Evolutionary conservation across 2,113 vertebrate species (phyloP).

Genomic region (Etia nguti): DNA sequence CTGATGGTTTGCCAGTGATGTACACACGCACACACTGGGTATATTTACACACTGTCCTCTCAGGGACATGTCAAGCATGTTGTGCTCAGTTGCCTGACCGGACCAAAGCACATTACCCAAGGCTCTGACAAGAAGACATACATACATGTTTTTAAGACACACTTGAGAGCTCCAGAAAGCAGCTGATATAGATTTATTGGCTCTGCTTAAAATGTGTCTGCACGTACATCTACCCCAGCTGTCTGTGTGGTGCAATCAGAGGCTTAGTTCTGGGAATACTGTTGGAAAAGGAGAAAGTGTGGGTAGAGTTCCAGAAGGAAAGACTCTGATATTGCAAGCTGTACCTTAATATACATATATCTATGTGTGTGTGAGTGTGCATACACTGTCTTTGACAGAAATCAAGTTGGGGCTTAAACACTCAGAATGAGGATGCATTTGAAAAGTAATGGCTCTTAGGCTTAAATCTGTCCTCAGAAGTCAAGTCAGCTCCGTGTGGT

Average conservation of each 20-base stretch:
- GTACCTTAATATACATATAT: not conserved
- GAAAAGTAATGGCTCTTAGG: not conserved
- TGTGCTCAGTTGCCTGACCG: not conserved
- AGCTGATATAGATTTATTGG: slow-evolving; percentile 53
- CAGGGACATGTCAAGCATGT: not conserved
- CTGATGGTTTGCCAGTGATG: not conserved
- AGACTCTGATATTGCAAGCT: slow-evolving; percentile 28
- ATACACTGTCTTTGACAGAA: not conserved
- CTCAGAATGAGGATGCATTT: not conserved
- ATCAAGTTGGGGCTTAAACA: not conserved
- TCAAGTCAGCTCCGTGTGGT: not conserved
- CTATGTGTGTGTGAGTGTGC: not conserved
- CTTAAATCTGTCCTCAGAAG: not conserved
- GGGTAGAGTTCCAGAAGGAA: slow-evolving; percentile 25
- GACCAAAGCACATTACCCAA: slow-evolving; percentile 30
- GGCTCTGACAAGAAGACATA: slow-evolving; percentile 28
- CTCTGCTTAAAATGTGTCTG: slow-evolving; percentile 51
- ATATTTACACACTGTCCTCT: not conserved
- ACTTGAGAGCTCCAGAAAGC: slow-evolving; percentile 37
- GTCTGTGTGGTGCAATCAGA: slow-evolving; percentile 44
- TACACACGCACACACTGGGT: not conserved
- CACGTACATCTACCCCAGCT: slow-evolving; percentile 34
- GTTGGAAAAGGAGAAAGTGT: slow-evolving; percentile 12
- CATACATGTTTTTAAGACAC: slow-evolving; percentile 53
- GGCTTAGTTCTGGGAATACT: slow-evolving; percentile 26